Evolutionary conservation across 2,888 invertebrate genomes (phyloP).

Genomic region (Eremobia ochroleuca): DNA sequence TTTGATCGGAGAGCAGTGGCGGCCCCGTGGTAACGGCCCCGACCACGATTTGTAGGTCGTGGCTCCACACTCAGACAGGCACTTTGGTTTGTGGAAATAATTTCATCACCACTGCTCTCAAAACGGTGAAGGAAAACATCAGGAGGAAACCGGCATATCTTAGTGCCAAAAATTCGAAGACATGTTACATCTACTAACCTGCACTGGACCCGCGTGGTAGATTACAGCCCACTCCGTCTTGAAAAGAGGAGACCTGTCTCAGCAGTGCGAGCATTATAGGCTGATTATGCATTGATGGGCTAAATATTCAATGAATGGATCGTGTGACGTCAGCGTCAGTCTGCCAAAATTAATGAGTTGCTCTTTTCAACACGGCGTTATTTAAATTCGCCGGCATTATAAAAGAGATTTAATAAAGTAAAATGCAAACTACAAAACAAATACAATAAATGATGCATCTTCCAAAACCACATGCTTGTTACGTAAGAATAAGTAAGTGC

Average conservation of each 20-base stretch:
- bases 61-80: background rate
- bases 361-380: background rate
- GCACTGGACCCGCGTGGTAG: background rate
- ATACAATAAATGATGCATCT: slow-evolving; percentile 24
- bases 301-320: no score
- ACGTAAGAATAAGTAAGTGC: slow-evolving; percentile 57
- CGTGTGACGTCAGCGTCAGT: no score
- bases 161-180: background rate
- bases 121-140: background rate
- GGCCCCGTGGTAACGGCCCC: background rate
- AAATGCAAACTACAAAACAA: slow-evolving; percentile 13
- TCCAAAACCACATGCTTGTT: slow-evolving; percentile 39
- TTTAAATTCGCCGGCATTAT: background rate
- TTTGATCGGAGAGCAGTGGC: background rate
- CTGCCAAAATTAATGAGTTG: background rate
- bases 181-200: background rate
- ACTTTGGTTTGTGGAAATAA: background rate
- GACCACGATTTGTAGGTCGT: background rate
- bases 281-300: background rate
- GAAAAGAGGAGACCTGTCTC: background rate
- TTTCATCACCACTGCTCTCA: background rate
- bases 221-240: background rate
- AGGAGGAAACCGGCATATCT: background rate
- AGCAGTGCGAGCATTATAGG: background rate
- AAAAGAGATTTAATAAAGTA: background rate